A percentile compares a stretch with the other conserved stretches of the same genome.
Evolutionary conservation across 2,113 vertebrate species (phyloP).

Genomic region (Neogobius melanostomus): DNA sequence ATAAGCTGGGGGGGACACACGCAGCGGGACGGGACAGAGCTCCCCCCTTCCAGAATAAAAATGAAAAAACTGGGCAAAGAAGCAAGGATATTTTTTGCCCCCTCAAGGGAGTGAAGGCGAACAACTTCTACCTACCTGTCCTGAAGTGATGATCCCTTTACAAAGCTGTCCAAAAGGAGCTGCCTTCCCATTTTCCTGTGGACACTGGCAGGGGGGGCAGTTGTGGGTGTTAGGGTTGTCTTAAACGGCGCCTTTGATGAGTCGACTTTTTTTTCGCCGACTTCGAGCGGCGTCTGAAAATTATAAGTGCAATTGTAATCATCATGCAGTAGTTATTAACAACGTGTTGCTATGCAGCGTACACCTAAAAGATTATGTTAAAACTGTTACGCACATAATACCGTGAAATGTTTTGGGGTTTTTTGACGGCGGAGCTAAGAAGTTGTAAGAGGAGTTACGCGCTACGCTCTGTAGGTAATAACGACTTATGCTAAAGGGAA

Average conservation of each 20-base stretch:
- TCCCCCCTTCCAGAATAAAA: neutral
- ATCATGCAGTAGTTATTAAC: constrained; percentile 28
- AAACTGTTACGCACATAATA: constrained; percentile 55
- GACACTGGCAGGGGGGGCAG: constrained; percentile 35
- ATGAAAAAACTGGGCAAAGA: neutral
- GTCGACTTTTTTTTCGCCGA: constrained; percentile 27
- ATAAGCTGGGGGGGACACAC: neutral
- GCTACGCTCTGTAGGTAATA: constrained; percentile 2
- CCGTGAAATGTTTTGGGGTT: constrained; percentile 30
- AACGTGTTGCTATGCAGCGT: constrained; percentile 42
- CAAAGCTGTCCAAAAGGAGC: constrained; percentile 13
- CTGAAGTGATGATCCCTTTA: constrained; percentile 47
- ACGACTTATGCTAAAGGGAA: constrained; percentile 56
- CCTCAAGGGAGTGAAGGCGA: constrained; percentile 36
- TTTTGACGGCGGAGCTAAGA: constrained; percentile 34
- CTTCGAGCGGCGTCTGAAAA: constrained; percentile 38
- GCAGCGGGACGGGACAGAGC: constrained; percentile 32
- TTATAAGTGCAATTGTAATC: constrained; percentile 50
- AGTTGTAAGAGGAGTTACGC: constrained; percentile 46
- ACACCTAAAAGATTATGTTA: constrained; percentile 36
- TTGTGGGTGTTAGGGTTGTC: constrained; percentile 22
- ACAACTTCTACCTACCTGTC: constrained; percentile 54
- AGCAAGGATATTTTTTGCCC: neutral
- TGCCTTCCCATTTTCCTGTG: constrained; percentile 44
- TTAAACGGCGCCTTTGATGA: constrained; percentile 33